Percentiles rank a stretch among this genome's conserved stretches.
Evolutionary conservation across 2,113 vertebrate species (phyloP).

Genomic region (Ailuropoda melanoleuca): DNA sequence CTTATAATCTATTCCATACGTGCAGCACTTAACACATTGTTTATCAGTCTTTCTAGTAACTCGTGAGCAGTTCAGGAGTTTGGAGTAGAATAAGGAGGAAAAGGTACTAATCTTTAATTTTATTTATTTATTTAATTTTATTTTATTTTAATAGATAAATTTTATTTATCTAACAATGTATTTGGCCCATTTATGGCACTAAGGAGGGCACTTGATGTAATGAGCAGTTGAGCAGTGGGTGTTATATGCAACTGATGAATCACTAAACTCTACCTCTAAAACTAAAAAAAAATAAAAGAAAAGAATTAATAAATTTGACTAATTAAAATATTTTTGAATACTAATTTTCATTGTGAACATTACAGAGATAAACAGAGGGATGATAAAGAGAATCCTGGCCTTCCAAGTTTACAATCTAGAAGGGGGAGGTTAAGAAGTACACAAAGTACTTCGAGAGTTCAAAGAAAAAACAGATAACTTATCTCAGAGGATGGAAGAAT

Average conservation of each 20-base stretch:
- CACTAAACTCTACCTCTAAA: not conserved
- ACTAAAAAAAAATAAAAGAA: not conserved
- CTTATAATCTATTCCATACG: conserved; percentile 17
- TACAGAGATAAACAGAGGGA: not conserved
- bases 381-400: not conserved
- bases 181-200: not conserved
- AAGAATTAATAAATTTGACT: conserved; percentile 17
- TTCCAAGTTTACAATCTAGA: not conserved
- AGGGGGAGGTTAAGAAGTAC: not conserved
- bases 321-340: conserved; percentile 10
- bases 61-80: not conserved
- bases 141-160: too few species aligned
- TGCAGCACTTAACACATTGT: not conserved
- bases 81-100: not conserved
- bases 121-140: too few species aligned
- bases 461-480: conserved; percentile 6
- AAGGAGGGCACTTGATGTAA: not conserved
- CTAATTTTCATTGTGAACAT: not conserved
- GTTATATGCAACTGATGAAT: not conserved
- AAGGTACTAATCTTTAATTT: conserved; percentile 14
- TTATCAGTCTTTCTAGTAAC: not conserved
- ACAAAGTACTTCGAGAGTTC: not conserved
- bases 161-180: not conserved
- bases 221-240: not conserved
- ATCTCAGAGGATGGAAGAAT: conserved; percentile 12